Base-by-base conservation (phyloP, 2,113 vertebrate genomes). In the Lepidiolamprologus cunningtoni region DNA sequence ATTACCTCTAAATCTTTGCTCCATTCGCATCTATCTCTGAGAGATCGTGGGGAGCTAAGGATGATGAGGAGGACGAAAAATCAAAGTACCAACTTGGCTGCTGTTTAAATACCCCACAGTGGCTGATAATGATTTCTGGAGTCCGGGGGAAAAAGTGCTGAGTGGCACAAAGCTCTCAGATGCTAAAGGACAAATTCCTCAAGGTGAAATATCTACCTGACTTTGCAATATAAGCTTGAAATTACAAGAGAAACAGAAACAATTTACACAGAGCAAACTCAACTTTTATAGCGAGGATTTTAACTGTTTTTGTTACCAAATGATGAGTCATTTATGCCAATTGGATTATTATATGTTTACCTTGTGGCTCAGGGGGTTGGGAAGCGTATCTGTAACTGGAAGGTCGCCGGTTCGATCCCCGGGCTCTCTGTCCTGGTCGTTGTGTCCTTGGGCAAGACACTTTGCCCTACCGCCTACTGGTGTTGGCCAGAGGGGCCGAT, bases 121-220 rank as follows among this genome's bases (percentile, higher is more conserved):
- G 93, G 83, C 89, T 92, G 90, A 93, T 96, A 95, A 96, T 90
- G 95, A 96, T 96, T 96, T 94, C 88, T 93, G 86, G 89, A 90
- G 88, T 89, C 88, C 8, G 26, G 81, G 87, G 87, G 50, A 88
- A 93, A 93, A 94, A 93, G 87, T 95, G 95, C 95, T 96, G 96
- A 96, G 93, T 96, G 90, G 94, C 86, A 82, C 58, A 87, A 90
- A 89, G 93, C 86, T 91, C 94, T 95, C 91, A 83, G 91, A 88
- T 91, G 88, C 94, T 89, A 92, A 94, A 95, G 94, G 94, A 96
- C 91, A 92, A 91, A 91, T 89, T 93, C 89, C 79, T 96, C 94
- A 96, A 96, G 95, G 95, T 96, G 94, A 95, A 96, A 94, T 89
- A 93, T 94, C 84, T 87, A 89, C 86, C 90, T 94, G 87, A 89